Evolutionary conservation across 2,888 invertebrate species (phyloP).

Genomic region (Vannuccia rotundouncinata): DNA sequence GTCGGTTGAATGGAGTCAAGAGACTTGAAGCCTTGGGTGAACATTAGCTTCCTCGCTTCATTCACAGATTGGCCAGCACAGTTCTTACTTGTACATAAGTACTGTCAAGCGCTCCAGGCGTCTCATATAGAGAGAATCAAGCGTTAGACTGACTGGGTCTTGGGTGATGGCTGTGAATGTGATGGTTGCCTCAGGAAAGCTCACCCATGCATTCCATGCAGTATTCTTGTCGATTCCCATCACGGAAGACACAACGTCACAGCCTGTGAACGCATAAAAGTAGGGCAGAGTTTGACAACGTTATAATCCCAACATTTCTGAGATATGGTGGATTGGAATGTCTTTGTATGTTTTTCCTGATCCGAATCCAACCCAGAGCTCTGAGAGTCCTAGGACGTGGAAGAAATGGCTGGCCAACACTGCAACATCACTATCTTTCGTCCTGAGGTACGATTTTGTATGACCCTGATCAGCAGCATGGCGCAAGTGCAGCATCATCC

Average conservation of each 20-base stretch:
- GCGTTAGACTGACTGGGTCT: too few species aligned
- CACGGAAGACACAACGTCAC: too few species aligned
- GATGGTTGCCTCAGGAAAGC: too few species aligned
- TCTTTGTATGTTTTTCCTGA: too few species aligned
- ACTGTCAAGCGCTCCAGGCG: not conserved
- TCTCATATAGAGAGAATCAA: not conserved
- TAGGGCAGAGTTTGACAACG: too few species aligned
- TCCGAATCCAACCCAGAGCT: not conserved
- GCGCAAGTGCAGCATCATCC: conserved; percentile 18
- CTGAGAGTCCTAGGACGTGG: not conserved
- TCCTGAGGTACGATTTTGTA: conserved; percentile 15
- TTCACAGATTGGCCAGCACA: not conserved
- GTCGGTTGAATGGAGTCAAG: conserved; percentile 2
- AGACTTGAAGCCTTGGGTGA: not conserved
- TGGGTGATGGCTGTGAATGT: too few species aligned
- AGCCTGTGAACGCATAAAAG: too few species aligned
- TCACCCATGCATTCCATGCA: too few species aligned
- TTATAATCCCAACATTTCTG: too few species aligned
- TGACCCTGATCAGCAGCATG: conserved; percentile 28
- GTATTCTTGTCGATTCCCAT: too few species aligned
- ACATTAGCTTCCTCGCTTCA: conserved; percentile 6
- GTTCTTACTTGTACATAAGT: not conserved
- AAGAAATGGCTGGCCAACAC: conserved; percentile 27
- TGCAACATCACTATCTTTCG: conserved; percentile 20
- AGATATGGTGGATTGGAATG: too few species aligned